Evolutionary conservation across 1,140 invertebrate genomes (phyloP).

Genomic region (Carposina sasakii): DNA sequence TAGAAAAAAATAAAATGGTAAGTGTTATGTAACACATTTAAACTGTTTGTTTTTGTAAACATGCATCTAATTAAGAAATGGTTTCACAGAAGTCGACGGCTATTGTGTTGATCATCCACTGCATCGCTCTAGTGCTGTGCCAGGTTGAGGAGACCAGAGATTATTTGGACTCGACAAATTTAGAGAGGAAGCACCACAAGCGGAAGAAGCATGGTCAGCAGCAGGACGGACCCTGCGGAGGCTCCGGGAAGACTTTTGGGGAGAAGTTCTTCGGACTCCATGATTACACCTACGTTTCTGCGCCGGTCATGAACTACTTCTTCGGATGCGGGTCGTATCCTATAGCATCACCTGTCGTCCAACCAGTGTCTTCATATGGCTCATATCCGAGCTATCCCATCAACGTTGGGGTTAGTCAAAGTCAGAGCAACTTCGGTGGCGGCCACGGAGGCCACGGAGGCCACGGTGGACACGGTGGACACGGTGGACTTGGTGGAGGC

Average conservation of each 20-base stretch:
- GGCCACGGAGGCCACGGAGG: constrained; percentile 17
- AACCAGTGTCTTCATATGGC: constrained; percentile 10
- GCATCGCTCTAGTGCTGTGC: constrained; percentile 14
- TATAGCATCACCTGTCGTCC: constrained; percentile 8
- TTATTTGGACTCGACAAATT: constrained; percentile 32
- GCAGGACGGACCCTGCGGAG: constrained; percentile 31
- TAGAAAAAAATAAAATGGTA: constrained; percentile 20
- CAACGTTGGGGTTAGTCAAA: constrained; percentile 14
- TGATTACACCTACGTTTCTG: constrained; percentile 46
- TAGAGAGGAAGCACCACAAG: constrained; percentile 44
- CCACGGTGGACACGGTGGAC: constrained; percentile 21
- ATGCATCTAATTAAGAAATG: constrained; percentile 4
- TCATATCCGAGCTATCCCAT: constrained; percentile 13
- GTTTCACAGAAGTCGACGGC: constrained; percentile 28
- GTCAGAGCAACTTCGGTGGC: constrained; percentile 1
- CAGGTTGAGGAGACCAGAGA: constrained; percentile 24
- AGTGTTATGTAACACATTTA: no score
- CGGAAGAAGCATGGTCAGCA: constrained; percentile 46
- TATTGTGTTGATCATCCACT: constrained; percentile 34
- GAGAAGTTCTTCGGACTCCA: constrained; percentile 33
- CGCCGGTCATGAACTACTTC: constrained; percentile 53
- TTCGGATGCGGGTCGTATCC: constrained; percentile 40
- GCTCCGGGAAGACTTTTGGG: constrained; percentile 39
- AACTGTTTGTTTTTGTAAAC: no score
- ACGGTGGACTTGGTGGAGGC: constrained; percentile 21